A percentile compares a stretch with the other conserved stretches of the same genome.
These are phyloP conservation scores for Dinocampus coccinellae DNA, from an alignment of 2,888 invertebrate species.

Conservation along the genomic window DNA sequence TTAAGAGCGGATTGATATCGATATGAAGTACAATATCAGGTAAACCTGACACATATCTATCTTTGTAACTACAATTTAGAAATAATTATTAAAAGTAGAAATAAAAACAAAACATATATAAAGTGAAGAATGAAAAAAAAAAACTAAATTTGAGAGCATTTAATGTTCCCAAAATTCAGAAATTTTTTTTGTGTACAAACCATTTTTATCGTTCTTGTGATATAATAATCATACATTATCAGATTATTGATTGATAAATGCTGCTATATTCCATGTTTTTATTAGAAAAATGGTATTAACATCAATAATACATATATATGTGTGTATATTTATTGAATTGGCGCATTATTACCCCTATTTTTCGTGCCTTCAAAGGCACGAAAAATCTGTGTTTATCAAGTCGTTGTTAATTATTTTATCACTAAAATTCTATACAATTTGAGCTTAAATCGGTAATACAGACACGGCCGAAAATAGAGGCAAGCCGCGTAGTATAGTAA, in stretches of 20 bases:
- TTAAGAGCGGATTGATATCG: slow-evolving; percentile 52
- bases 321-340: background rate
- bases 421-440: slow-evolving; percentile 35
- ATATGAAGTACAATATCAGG: slow-evolving; percentile 68
- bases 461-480: background rate
- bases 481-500: background rate
- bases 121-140: slow-evolving; percentile 33
- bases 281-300: slow-evolving; percentile 39
- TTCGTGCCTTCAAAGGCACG: background rate
- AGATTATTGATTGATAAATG: slow-evolving; percentile 53
- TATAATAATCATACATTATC: slow-evolving; percentile 69
- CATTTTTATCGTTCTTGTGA: slow-evolving; percentile 70
- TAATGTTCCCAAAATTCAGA: slow-evolving; percentile 60
- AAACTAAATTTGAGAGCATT: slow-evolving; percentile 58
- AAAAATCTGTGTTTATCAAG: slow-evolving; percentile 35
- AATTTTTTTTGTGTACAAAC: slow-evolving; percentile 67
- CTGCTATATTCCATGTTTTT: slow-evolving; percentile 58
- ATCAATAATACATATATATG: slow-evolving; percentile 1
- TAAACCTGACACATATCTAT: slow-evolving; percentile 69
- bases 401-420: slow-evolving; percentile 46
- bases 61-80: slow-evolving; percentile 65
- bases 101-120: slow-evolving; percentile 38
- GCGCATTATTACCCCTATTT: slow-evolving; percentile 5
- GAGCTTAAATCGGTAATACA: slow-evolving; percentile 18
- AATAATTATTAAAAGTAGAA: slow-evolving; percentile 36